Evolutionary conservation across 2,113 vertebrate species (phyloP), one percentile per base, ranked within the genome.

Genomic region (Actenoides lindsayi): DNA sequence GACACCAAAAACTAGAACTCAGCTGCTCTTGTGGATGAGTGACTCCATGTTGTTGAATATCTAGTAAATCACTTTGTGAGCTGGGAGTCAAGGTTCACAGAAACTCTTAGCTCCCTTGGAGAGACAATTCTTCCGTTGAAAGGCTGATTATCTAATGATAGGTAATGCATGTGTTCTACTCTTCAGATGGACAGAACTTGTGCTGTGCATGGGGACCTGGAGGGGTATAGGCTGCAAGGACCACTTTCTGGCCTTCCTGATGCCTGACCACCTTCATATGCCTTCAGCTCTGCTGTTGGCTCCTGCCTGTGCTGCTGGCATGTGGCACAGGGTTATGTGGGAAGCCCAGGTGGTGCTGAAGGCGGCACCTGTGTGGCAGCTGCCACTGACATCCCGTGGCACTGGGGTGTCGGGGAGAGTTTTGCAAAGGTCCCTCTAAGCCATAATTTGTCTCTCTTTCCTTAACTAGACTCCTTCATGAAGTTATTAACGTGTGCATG

Each of bases 151-250:
- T 83, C 64, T 56, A 11, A 27, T 50, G 30, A 18, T 2, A 35
- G 11, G 39, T 0, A 1, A 50, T 27, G 39, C 28, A 18, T 30
- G 13, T 1, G 1, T 46, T 60, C 37, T 51, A 13, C 12, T 60
- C 31, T 35, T 35, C 11, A 27, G 41, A 31, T 1, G 2, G 28
- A 13, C 50, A 31, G 41, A 35, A 64, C 35, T 25, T 31, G 71
- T 19, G 2, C 41, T 54, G 33, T 0, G 5, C 33, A 14, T 54
- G 65, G 60, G 65, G 44, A 65, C 37, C 20, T n/a, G 50, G 57
- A 41, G 50, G 13, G 54, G 10, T 19, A 28, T 9, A 11, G 44
- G 37, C 19, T n/a, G 30, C 16, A 18, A 35, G 13, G 13, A 8
- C 25, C 68, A 44, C 17, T 69, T 71, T 67, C 50, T 67, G n/a